Base-by-base conservation (phyloP, 2,113 vertebrate species). In the Arothron firmamentum region DNA sequence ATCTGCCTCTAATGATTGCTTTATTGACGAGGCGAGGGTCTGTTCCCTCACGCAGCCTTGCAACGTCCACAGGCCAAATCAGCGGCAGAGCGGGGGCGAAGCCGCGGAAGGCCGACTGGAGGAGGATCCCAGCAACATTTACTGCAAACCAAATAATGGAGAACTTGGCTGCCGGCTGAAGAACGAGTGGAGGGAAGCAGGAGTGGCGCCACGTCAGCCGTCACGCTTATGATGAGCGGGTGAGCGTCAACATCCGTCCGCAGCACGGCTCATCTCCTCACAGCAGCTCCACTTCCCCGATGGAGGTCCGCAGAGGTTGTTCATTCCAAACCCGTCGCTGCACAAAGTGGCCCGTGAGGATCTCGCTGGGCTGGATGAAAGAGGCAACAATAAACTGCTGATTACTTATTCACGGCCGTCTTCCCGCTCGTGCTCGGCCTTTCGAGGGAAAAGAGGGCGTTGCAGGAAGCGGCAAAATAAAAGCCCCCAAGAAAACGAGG, bases 1-100 rank as follows among this genome's bases (percentile, higher is more conserved):
- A 86, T 88, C 80, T 81, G 79, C 80, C 61, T 73, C 82, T 88
- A 84, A 86, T 88, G 81, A 86, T 75, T 82, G 79, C 70, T 83
- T 84, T 87, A 87, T 88, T 85, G 87, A 81, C 74, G 70, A 87
- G 72, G 75, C 79, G 67, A 77, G 72, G 68, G 70, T 83, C 82
- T 73, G 74, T 81, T 85, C 85, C 70, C 77, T 81, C 74, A 72
- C 74, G 53, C 75, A 70, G 52, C 60, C 79, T 68, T 48, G 67
- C 77, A 63, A 85, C 77, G 71, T 71, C 73, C 67, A 67, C 69
- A 72, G 65, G 71, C 78, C 80, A 85, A 80, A 81, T 82, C 73
- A 79, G 77, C 43, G 49, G 56, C 25, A 28, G 55, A 78, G 67
- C 79, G 73, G 79, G 58, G 77, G n/a, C 31, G 41, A 47, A 70